Base-by-base conservation (phyloP, 2,113 vertebrate genomes). In the Scatophagus argus region DNA sequence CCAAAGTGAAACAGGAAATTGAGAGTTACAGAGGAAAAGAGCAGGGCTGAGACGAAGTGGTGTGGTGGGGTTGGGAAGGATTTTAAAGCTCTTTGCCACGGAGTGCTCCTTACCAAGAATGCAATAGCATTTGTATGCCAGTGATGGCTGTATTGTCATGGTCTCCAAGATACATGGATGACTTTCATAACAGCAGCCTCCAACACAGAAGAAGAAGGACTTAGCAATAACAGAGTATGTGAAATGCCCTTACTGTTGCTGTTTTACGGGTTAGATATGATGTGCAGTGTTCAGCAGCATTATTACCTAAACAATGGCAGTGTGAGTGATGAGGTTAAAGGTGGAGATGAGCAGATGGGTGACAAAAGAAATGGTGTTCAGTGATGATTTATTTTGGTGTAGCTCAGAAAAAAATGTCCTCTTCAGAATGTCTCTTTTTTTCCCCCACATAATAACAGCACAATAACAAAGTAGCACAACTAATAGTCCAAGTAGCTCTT, bases 121-220 rank as follows among this genome's bases (percentile, higher is more conserved):
- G 74, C 58, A 71, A 49, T 74, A 61, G 59, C 61, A 54, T 65
- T 44, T 79, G 74, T 63, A 52, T 67, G 46, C 60, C 62, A 62
- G 39, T 10, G 68, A 60, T 79, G 60, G 46, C 46, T 46, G 25
- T 51, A 19, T 70, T 52, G 8, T 32, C 43, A 39, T 49, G 67
- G 75, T 70, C 75, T 83, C 3, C 59, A 61, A 68, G 59, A 81
- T 54, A 66, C 62, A 62, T 6, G 27, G 58, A 59, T 14, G 63
- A 34, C 49, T 72, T 74, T 77, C 54, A 78, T 83, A 59, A 87
- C 44, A 60, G 74, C 54, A 61, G 29, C 77, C 67, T 77, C 46
- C 61, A 55, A 44, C n/a, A 70, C 44, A 64, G 36, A 16, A 4
- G 12, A n/a, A 8, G 6, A 6, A 44, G 27, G 52, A 70, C 52